phyloP scores from a whole-genome alignment of 2,797 vertebrate species.

The Microcaecilia unicolor region DNA sequence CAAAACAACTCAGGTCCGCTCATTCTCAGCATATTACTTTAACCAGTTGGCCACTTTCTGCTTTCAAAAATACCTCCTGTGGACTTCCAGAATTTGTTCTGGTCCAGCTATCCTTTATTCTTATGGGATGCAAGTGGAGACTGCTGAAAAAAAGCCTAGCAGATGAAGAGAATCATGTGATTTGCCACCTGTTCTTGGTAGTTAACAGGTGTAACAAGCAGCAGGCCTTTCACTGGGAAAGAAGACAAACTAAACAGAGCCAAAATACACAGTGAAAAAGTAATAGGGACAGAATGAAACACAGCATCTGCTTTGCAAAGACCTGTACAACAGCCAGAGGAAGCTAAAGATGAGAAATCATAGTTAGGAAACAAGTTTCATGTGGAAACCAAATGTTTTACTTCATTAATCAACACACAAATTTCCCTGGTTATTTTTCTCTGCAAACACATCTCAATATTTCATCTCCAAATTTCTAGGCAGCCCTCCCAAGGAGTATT shows the following conservation, averaged over 20 bases:
- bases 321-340: constrained; percentile 9
- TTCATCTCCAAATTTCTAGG: not conserved
- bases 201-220: constrained; percentile 40
- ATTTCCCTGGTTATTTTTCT: too few relatives aligned
- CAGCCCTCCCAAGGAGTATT: too few relatives aligned
- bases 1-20: too few relatives aligned
- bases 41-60: too few relatives aligned
- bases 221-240: constrained; percentile 31
- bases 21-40: too few relatives aligned
- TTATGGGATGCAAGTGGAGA: not conserved
- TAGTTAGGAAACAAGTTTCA: constrained; percentile 8
- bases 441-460: not conserved
- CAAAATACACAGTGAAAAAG: constrained; percentile 13
- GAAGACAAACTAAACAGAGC: constrained; percentile 5
- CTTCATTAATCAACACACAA: constrained; percentile 4
- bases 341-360: not conserved
- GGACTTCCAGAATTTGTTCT: too few relatives aligned
- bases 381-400: constrained; percentile 5
- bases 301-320: constrained; percentile 17
- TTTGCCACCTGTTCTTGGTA: constrained; percentile 33
- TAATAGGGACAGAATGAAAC: constrained; percentile 16
- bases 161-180: constrained; percentile 31
- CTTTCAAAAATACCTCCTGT: too few relatives aligned
- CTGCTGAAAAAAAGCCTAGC: constrained; percentile 7
- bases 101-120: too few relatives aligned